Evolutionary conservation across 2,888 invertebrate genomes (phyloP).

Genomic region (Watsonalla binaria): DNA sequence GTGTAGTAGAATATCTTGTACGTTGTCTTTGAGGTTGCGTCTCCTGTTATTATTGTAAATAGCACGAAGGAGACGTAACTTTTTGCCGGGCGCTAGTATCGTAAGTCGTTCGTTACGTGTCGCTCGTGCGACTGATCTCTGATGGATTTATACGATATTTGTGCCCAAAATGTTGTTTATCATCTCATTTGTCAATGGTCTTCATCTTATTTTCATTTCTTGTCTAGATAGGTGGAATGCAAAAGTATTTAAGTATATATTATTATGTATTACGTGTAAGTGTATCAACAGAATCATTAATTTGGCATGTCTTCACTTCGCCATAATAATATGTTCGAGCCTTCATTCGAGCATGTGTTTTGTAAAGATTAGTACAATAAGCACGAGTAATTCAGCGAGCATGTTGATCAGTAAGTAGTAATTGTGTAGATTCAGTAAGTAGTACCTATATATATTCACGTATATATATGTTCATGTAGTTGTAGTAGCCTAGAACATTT

Average conservation of each 20-base stretch:
- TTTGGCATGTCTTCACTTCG: slow-evolving; percentile 58
- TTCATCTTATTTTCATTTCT: slow-evolving; percentile 38
- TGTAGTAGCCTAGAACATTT: no score
- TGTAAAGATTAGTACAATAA: slow-evolving; percentile 41
- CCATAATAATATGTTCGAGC: slow-evolving; percentile 12
- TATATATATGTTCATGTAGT: no score
- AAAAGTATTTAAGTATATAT: slow-evolving; percentile 2
- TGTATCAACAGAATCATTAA: slow-evolving; percentile 18
- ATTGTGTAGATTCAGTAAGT: slow-evolving; percentile 6
- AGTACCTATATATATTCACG: slow-evolving; percentile 6
- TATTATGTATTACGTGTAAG: background rate
- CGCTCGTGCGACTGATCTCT: background rate
- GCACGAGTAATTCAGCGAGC: slow-evolving; percentile 56
- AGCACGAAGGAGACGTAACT: slow-evolving; percentile 28
- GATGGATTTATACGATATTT: slow-evolving; percentile 29
- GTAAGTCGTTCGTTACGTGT: slow-evolving; percentile 4
- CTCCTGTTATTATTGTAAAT: slow-evolving; percentile 29
- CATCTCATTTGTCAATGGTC: slow-evolving; percentile 41
- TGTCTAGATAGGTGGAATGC: slow-evolving; percentile 18
- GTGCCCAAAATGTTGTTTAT: slow-evolving; percentile 28
- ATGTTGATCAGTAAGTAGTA: slow-evolving; percentile 36
- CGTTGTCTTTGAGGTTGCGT: slow-evolving; percentile 42
- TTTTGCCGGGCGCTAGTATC: slow-evolving; percentile 29
- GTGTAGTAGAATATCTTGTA: slow-evolving; percentile 48
- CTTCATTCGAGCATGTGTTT: slow-evolving; percentile 10